A percentile compares a stretch with the other conserved stretches of the same genome.
These are phyloP conservation scores for Andricus curvator DNA, from an alignment of 2,888 invertebrate species.

Conservation along the genomic window DNA sequence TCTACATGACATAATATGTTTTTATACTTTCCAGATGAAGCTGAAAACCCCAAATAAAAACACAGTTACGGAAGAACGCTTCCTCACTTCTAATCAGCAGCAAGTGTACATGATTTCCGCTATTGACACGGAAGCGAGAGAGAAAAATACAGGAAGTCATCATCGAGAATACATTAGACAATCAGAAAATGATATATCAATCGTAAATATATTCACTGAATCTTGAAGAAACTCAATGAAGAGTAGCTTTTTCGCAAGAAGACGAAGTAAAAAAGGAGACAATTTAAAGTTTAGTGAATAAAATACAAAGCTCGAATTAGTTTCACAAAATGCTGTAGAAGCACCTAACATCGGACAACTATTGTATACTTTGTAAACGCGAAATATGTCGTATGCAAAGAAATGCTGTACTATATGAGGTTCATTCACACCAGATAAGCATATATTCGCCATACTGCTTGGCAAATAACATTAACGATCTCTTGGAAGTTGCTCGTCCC, in stretches of 20 bases:
- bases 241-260: background rate
- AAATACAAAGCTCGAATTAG: no score
- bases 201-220: background rate
- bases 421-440: no score
- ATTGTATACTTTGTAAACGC: no score
- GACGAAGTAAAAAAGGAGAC: background rate
- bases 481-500: no score
- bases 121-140: slow-evolving; percentile 81
- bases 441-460: no score
- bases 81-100: slow-evolving; percentile 82
- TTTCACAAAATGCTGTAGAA: no score
- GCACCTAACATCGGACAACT: no score
- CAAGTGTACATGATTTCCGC: slow-evolving; percentile 86
- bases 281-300: background rate
- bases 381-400: no score
- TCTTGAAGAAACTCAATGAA: background rate
- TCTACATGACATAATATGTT: background rate
- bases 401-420: no score
- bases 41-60: slow-evolving; percentile 60
- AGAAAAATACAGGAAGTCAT: slow-evolving; percentile 54
- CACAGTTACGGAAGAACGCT: slow-evolving; percentile 77
- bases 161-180: background rate
- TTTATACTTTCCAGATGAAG: slow-evolving; percentile 62
- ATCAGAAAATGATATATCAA: background rate
- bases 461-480: no score